Evolutionary conservation across 2,113 vertebrate species (phyloP), one percentile per base, ranked within the genome.

Genomic region (Quiscalus mexicanus): DNA sequence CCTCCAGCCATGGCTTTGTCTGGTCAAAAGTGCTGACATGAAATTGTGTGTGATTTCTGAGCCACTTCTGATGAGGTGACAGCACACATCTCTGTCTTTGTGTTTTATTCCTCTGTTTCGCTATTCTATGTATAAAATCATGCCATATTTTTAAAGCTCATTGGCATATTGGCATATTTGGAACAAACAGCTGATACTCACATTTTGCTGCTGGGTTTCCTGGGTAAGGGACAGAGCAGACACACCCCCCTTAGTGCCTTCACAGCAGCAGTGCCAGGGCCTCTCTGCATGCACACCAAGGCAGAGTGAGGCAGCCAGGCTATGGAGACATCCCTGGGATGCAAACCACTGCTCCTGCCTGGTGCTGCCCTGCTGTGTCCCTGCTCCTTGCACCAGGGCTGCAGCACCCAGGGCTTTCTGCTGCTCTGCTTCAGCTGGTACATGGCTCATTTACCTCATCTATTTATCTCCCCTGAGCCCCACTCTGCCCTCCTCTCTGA

Each of bases 381-480:
- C 16, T 4, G 15, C 9, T 17, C 41, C 52, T 55, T 28, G 33
- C 31, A 42, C 19, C 49, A 45, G 33, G 6, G 11, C 60, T 70
- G 56, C 47, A 52, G 65, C 1, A 1, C 37, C 47, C 59, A n/a
- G 45, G 14, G 30, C 33, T 67, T 70, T 42, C 76, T 44, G 62
- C 47, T 55, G 28, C 80, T 50, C 47, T 1, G 2, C 44, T 39
- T 2, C 1, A 30, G 30, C 56, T 35, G 31, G 2, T 41, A 13
- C 35, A 6, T 7, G n/a, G 65, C 20, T 53, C 64, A 3, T 0
- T 25, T 49, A 39, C 3, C 41, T 47, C 2, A 0, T 10, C 47
- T 28, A 0, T 0, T 35, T n/a, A 18, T 35, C 20, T 39, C 41
- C 5, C 25, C 20, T 0, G 0, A 17, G 16, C 6, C 15, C 24